phyloP scores from a whole-genome alignment of 2,888 invertebrate genomes.

The Drosophila hawaiiensis region DNA sequence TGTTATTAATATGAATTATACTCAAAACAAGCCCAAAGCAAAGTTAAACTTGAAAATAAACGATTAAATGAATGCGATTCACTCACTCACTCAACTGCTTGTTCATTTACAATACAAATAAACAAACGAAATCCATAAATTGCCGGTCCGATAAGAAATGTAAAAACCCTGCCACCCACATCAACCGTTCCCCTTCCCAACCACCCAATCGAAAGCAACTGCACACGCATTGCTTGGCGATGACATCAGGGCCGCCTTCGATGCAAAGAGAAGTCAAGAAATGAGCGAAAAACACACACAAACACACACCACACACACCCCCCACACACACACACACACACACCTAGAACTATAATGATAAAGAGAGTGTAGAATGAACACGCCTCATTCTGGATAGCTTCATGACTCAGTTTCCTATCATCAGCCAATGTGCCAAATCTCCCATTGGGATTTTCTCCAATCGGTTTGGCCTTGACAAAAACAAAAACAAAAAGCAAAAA shows the following conservation, averaged over 20 bases:
- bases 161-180: not conserved
- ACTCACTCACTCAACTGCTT: not conserved
- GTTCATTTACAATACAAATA: constrained; percentile 30
- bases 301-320: not conserved
- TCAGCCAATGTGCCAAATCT: not conserved
- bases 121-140: constrained; percentile 29
- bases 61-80: constrained; percentile 6
- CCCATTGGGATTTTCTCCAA: not conserved
- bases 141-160: constrained; percentile 41
- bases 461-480: not conserved
- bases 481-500: not conserved
- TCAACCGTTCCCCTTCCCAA: not conserved
- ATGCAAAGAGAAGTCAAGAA: constrained; percentile 46
- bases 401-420: not conserved
- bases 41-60: constrained; percentile 18
- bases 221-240: constrained; percentile 68
- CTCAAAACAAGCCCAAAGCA: constrained; percentile 13
- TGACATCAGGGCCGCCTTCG: constrained; percentile 61
- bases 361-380: not conserved
- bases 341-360: constrained; percentile 3
- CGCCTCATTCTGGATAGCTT: not conserved
- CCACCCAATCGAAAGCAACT: constrained; percentile 10
- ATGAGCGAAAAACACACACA: not conserved
- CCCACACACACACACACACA: not conserved
- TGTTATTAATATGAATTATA: constrained; percentile 18